phyloP scores from a whole-genome alignment of 2,797 vertebrate genomes.

The Pyrocephalus nanus region DNA sequence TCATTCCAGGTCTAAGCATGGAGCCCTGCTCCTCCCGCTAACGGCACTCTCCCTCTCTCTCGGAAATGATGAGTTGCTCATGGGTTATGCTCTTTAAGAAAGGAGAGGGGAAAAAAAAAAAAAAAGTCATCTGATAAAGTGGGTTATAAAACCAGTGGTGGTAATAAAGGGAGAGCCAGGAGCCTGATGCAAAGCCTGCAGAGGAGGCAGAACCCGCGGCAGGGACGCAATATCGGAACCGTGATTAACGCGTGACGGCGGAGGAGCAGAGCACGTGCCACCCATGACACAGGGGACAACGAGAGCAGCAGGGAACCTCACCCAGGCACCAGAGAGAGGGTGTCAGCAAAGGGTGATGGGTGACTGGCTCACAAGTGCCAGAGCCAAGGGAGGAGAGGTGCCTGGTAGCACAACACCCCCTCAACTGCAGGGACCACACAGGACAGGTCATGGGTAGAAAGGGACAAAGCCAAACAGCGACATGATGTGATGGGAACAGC shows the following conservation, averaged over 20 bases:
- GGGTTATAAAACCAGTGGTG: constrained; percentile 55
- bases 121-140: constrained; percentile 62
- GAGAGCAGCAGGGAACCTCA: not conserved
- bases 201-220: not conserved
- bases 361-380: not conserved
- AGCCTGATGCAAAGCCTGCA: constrained; percentile 13
- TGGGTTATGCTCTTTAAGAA: constrained; percentile 54
- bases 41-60: constrained; percentile 42
- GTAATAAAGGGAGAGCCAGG: constrained; percentile 47
- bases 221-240: not conserved
- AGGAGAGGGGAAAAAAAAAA: not conserved
- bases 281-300: fast-evolving
- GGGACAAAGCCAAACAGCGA: fast-evolving
- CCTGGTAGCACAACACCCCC: not conserved
- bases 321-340: not conserved
- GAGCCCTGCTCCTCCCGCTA: constrained; percentile 37
- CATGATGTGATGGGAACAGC: fast-evolving
- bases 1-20: constrained; percentile 3
- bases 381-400: not conserved
- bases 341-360: not conserved
- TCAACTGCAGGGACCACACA: fast-evolving
- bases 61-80: constrained; percentile 62
- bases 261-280: not conserved
- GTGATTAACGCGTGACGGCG: not conserved
- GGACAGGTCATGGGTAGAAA: fast-evolving